Evolutionary conservation across 2,797 vertebrate genomes (phyloP), one percentile per base, ranked within the genome.

Genomic region (Thunnus albacares): DNA sequence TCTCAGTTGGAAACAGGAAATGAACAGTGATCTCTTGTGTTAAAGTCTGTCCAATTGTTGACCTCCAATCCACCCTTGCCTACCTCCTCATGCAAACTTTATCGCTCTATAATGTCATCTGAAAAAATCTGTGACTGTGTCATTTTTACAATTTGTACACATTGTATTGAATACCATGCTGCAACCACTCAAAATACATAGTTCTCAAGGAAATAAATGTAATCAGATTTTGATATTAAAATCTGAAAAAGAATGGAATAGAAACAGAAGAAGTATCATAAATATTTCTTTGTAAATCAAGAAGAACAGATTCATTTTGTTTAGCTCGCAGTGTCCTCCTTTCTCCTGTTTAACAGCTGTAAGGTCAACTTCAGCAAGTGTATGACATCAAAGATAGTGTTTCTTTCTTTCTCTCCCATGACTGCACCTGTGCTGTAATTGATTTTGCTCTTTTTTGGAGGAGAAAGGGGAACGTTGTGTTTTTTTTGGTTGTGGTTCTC

Each of bases 341-440:
- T 35, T 35, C 28, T 67, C 22, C 17, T 51, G 35, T 64, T 82
- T 75, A 87, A 59, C 24, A 6, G 57, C 56, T 81, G 75, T 76
- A 84, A 83, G 83, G 87, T 89, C 75, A 71, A 51, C 71, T 55
- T 66, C 30, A 74, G 67, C 28, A 59, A 83, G 69, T 41, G 61
- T 58, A 20, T 49, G 45, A 59, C 49, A 66, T 68, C 45, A 30
- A 20, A 60, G 47, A 69, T 69, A 60, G 30, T n/a, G 26, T 66
- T 75, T 56, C 6, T 28, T 28, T 62, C 51, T 59, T 15, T 62
- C 14, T 47, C 33, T 52, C 43, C 30, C 33, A 43, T 30, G 33
- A 58, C 55, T 83, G 81, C 79, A 83, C 85, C 83, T 82, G 75
- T 58, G 69, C 77, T 75, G 24, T 58, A 73, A 70, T 84, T 84